These are phyloP conservation scores for Mastomys coucha DNA, from an alignment of 2,113 vertebrate species.

Conservation along the genomic window DNA sequence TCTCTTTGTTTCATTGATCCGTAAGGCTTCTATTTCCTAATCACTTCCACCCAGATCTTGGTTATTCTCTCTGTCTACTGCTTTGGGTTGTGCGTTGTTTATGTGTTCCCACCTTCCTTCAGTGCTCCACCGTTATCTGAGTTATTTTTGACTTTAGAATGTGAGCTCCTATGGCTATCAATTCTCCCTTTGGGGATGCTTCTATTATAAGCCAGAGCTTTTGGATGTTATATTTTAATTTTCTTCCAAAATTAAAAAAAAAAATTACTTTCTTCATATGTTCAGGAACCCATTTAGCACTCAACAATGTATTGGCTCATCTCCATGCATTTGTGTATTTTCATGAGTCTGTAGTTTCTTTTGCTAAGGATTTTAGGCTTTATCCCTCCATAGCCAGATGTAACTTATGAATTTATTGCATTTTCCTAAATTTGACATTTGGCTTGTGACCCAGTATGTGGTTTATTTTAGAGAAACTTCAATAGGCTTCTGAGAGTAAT, in stretches of 20 bases:
- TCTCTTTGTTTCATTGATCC: not conserved
- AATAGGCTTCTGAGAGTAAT: not conserved
- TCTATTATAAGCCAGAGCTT: not conserved
- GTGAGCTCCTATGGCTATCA: not conserved
- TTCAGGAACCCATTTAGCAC: not conserved
- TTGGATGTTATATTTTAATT: not conserved
- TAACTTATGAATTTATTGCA: not conserved
- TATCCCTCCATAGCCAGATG: not conserved
- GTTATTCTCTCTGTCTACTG: not conserved
- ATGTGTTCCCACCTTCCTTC: not conserved
- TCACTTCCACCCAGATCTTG: not conserved
- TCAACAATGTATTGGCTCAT: not conserved
- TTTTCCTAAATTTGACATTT: not conserved
- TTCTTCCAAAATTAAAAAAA: not conserved
- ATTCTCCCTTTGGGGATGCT: not conserved
- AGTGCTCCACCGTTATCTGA: not conserved
- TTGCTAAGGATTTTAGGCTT: not conserved
- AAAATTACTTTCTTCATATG: not conserved
- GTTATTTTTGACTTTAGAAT: not conserved
- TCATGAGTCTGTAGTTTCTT: not conserved
- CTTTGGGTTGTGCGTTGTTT: not conserved
- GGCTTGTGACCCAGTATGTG: not conserved
- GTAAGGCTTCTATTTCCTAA: not conserved
- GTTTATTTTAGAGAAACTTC: not conserved
- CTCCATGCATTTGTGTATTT: not conserved